These are phyloP conservation scores for Pipistrellus pipistrellus DNA, from an alignment of 2,797 vertebrate species.

Conservation along the genomic window DNA sequence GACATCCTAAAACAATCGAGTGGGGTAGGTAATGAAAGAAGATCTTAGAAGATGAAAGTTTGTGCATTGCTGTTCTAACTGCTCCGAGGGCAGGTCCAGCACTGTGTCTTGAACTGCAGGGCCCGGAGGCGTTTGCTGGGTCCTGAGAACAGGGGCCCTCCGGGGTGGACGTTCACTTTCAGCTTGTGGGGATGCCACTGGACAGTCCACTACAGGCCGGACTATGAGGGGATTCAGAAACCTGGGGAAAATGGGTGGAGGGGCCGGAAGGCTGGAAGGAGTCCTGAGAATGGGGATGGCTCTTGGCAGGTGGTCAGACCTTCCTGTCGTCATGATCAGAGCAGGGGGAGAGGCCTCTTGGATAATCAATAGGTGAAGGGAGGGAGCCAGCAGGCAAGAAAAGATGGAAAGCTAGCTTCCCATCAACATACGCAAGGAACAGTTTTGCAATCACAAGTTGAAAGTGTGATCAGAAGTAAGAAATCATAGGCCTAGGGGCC, in stretches of 20 bases:
- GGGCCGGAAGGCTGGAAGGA: not conserved
- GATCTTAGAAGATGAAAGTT: not conserved
- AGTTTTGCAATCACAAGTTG: not conserved
- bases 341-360: not conserved
- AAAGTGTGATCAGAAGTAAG: not conserved
- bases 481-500: not conserved
- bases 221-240: slow-evolving; percentile 37
- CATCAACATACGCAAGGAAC: not conserved
- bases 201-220: not conserved
- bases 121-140: slow-evolving; percentile 26
- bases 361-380: slow-evolving; percentile 44
- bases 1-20: slow-evolving; percentile 44
- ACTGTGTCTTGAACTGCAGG: not conserved
- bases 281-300: not conserved
- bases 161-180: not conserved
- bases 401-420: not conserved
- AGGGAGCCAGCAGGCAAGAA: not conserved
- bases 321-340: not conserved
- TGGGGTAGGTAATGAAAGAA: not conserved
- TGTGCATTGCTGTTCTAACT: not conserved
- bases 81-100: not conserved
- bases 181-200: slow-evolving; percentile 32
- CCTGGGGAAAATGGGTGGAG: not conserved
- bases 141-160: not conserved
- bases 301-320: not conserved